Conservation (phyloP, 2,797 vertebrate genomes). For the Valencia hispanica region DNA sequence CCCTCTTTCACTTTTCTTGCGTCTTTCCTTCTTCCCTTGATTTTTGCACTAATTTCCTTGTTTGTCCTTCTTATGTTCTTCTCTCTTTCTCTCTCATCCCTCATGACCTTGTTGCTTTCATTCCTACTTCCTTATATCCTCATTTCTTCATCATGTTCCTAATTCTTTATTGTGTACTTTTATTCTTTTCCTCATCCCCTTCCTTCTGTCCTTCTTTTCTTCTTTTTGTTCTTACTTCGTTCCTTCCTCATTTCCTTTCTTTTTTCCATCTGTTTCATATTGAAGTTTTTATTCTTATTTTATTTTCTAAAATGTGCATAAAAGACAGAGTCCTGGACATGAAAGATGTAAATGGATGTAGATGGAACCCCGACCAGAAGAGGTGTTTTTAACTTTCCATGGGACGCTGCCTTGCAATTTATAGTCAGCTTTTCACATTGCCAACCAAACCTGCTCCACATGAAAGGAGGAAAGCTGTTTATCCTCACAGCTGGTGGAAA, state of each 20-base stretch:
- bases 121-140: background rate
- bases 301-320: background rate
- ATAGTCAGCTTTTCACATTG: background rate
- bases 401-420: background rate
- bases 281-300: background rate
- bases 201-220: background rate
- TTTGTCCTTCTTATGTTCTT: background rate
- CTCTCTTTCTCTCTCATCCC: background rate
- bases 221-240: background rate
- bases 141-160: background rate
- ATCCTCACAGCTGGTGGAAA: slow-evolving; percentile 5
- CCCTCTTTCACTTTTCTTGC: background rate
- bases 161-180: background rate
- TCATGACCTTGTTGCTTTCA: background rate
- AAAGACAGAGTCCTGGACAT: background rate
- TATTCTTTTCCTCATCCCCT: too few relatives aligned
- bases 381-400: background rate
- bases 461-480: slow-evolving; percentile 5
- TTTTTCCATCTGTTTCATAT: background rate
- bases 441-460: background rate
- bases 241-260: background rate
- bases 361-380: background rate
- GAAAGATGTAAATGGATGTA: background rate
- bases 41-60: background rate
- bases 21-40: background rate